phyloP scores from a whole-genome alignment of 1,140 invertebrate genomes.

The Conopomorpha cramerella region DNA sequence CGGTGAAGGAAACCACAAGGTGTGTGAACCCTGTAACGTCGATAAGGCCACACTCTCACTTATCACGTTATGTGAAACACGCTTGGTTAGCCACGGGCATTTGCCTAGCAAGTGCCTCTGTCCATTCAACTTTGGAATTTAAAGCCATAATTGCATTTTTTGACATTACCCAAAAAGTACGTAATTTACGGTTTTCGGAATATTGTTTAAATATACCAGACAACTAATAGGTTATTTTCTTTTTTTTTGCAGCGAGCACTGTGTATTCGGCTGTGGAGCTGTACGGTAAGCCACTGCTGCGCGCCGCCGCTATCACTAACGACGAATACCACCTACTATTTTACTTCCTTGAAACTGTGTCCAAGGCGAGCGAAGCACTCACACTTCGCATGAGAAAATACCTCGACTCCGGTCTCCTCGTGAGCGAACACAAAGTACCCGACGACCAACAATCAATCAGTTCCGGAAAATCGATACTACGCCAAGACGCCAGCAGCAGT shows the following conservation, averaged over 20 bases:
- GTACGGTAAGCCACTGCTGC: slow-evolving; percentile 47
- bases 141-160: no score
- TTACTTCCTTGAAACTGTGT: slow-evolving; percentile 52
- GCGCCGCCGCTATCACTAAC: slow-evolving; percentile 46
- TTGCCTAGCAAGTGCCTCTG: no score
- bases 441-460: slow-evolving; percentile 13
- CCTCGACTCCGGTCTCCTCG: slow-evolving; percentile 48
- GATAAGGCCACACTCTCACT: no score
- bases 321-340: slow-evolving; percentile 52
- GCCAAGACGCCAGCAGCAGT: slow-evolving; percentile 32
- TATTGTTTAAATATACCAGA: no score
- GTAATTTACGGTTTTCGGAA: no score
- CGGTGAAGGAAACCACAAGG: no score
- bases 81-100: no score
- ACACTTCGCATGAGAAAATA: slow-evolving; percentile 52
- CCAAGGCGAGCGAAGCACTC: slow-evolving; percentile 48
- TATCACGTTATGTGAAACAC: slow-evolving; percentile 1
- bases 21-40: no score
- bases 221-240: slow-evolving; percentile 14
- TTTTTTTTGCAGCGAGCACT: slow-evolving; percentile 45
- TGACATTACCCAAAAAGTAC: no score
- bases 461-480: slow-evolving; percentile 11
- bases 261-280: slow-evolving; percentile 49
- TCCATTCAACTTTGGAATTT: no score
- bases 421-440: slow-evolving; percentile 20